Evolutionary conservation across 1,140 invertebrate species (phyloP).

Genomic region (Zaprionus tsacasi): DNA sequence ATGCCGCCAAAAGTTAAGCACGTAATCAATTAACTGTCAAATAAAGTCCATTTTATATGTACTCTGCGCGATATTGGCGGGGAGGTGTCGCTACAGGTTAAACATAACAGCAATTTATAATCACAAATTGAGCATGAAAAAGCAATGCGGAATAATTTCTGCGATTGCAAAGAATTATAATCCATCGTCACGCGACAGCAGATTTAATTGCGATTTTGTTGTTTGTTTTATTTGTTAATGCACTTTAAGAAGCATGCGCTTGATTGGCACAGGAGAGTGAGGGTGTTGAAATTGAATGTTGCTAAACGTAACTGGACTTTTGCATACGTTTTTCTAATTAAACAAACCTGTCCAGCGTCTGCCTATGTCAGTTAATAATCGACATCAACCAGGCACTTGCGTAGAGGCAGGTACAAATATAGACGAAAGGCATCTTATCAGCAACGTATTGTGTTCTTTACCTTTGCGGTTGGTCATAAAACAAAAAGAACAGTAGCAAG

Average conservation of each 20-base stretch:
- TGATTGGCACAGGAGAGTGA: background rate
- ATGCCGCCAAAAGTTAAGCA: constrained; percentile 19
- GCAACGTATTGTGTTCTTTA: constrained; percentile 62
- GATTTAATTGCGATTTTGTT: constrained; percentile 32
- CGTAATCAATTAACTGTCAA: constrained; percentile 59
- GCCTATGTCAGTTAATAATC: constrained; percentile 18
- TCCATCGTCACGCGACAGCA: constrained; percentile 60
- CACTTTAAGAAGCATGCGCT: constrained; percentile 29
- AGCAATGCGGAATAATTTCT: constrained; percentile 45
- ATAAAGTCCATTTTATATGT: constrained; percentile 35
- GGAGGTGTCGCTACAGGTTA: constrained; percentile 9
- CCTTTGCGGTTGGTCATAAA: constrained; percentile 54
- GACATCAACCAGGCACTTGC: constrained; percentile 30
- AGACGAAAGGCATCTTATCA: constrained; percentile 58
- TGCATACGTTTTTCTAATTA: constrained; percentile 31
- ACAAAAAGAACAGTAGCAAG: constrained; percentile 47
- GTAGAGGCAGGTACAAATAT: constrained; percentile 2
- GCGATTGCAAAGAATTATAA: constrained; percentile 52
- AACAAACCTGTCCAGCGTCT: constrained; percentile 26
- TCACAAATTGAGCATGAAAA: constrained; percentile 53
- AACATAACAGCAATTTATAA: constrained; percentile 57
- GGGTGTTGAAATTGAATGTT: background rate
- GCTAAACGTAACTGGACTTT: constrained; percentile 36
- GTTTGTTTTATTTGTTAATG: constrained; percentile 18
- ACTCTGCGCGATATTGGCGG: background rate